phyloP scores from a whole-genome alignment of 2,888 invertebrate species.

The Apoda limacodes region DNA sequence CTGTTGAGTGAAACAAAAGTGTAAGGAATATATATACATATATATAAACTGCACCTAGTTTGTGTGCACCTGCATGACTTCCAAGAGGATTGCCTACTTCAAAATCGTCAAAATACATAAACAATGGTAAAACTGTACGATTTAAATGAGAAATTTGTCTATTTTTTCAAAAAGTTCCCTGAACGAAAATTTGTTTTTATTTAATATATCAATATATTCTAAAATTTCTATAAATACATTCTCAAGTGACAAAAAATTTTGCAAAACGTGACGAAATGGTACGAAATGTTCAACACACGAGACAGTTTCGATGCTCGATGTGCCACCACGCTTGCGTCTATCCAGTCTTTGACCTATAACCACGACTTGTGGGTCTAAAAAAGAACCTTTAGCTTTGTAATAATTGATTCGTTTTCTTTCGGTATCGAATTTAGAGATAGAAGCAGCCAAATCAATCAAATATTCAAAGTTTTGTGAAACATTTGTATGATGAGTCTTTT shows the following conservation, averaged over 20 bases:
- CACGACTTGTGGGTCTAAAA: not conserved
- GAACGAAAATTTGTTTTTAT: not conserved
- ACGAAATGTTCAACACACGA: not conserved
- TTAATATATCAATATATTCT: not conserved
- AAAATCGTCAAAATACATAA: conserved; percentile 8
- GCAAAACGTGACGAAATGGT: not conserved
- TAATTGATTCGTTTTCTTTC: not conserved
- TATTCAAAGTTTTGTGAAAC: too few species aligned
- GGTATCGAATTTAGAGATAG: too few species aligned
- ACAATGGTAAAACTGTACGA: conserved; percentile 11
- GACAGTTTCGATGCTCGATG: not conserved
- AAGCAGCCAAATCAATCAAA: too few species aligned
- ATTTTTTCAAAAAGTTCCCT: conserved; percentile 4
- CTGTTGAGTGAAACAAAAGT: not conserved
- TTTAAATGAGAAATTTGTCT: not conserved
- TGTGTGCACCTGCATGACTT: not conserved
- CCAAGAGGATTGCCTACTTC: not conserved
- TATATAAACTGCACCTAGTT: not conserved
- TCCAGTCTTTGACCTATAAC: not conserved
- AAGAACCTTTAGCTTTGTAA: not conserved
- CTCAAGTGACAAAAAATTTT: conserved; percentile 1
- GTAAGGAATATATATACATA: not conserved
- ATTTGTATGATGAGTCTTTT: too few species aligned
- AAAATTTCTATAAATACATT: conserved; percentile 2
- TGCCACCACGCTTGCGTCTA: not conserved